A percentile compares a stretch with the other conserved stretches of the same genome.
Evolutionary conservation across 2,888 invertebrate species (phyloP).

Genomic region (Onthophagus sagittarius): DNA sequence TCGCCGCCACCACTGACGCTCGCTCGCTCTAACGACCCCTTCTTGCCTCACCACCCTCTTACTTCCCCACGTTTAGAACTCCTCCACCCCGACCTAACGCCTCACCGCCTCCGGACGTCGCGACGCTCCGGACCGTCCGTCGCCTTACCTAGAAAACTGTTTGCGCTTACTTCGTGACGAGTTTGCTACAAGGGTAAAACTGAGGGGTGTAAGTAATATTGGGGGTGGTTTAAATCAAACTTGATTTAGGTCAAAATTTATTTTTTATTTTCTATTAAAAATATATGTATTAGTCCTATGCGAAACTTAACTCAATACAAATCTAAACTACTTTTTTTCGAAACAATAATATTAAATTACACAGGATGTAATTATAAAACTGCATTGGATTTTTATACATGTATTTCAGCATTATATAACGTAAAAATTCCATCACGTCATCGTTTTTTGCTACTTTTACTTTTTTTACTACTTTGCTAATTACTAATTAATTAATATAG

Average conservation of each 20-base stretch:
- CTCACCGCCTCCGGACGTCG: not conserved
- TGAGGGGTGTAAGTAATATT: not conserved
- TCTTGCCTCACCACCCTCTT: conserved; percentile 24
- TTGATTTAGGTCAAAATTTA: not conserved
- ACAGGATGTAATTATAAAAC: no score
- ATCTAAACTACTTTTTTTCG: no score
- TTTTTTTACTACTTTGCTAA: no score
- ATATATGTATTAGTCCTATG: not conserved
- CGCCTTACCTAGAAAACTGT: not conserved
- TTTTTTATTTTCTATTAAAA: not conserved
- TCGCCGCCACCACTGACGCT: conserved; percentile 31
- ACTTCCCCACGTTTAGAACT: conserved; percentile 22
- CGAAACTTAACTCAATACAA: no score
- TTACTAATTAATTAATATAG: no score
- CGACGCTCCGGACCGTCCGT: not conserved
- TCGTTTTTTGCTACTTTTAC: no score
- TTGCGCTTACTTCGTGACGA: not conserved
- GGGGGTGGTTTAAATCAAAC: not conserved
- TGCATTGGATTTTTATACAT: no score
- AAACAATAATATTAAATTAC: no score
- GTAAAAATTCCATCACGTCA: no score
- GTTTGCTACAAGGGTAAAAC: not conserved
- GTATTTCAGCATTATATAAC: no score
- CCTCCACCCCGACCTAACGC: not conserved
- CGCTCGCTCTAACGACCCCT: conserved; percentile 30